These are phyloP conservation scores for Volucella inanis DNA, from an alignment of 2,888 invertebrate species.

Conservation along the genomic window DNA sequence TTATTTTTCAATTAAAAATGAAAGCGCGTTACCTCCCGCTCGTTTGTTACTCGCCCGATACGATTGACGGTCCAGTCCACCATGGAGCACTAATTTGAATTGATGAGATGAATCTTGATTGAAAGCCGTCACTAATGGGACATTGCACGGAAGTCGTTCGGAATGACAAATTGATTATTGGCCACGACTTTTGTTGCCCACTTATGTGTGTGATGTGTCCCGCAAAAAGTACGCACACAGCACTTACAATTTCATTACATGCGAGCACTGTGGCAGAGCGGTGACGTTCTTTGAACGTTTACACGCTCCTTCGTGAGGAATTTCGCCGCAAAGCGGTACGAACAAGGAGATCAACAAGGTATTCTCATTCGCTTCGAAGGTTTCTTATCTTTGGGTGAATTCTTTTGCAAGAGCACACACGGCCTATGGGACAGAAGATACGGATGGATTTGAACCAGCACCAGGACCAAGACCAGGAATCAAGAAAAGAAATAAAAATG, in stretches of 20 bases:
- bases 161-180: slow-evolving; percentile 76
- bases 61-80: not conserved
- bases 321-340: slow-evolving; percentile 58
- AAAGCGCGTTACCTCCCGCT: slow-evolving; percentile 11
- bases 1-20: slow-evolving; percentile 66
- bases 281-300: slow-evolving; percentile 68
- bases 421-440: slow-evolving; percentile 46
- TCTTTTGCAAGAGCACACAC: slow-evolving; percentile 72
- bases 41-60: not conserved
- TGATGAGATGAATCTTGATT: slow-evolving; percentile 69
- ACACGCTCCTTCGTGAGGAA: slow-evolving; percentile 48
- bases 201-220: slow-evolving; percentile 41
- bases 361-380: slow-evolving; percentile 43
- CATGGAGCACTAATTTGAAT: slow-evolving; percentile 61
- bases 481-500: not conserved
- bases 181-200: slow-evolving; percentile 58
- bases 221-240: slow-evolving; percentile 49
- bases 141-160: slow-evolving; percentile 65
- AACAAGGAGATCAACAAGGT: slow-evolving; percentile 38
- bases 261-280: slow-evolving; percentile 32
- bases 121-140: slow-evolving; percentile 74
- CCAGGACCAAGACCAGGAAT: slow-evolving; percentile 42
- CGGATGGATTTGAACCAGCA: slow-evolving; percentile 41
- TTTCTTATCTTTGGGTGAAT: slow-evolving; percentile 68
- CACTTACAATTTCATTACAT: slow-evolving; percentile 67